Percentiles rank a stretch among this genome's conserved stretches.
Evolutionary conservation across 2,113 vertebrate species (phyloP).

Genomic region (Notechis scutatus): DNA sequence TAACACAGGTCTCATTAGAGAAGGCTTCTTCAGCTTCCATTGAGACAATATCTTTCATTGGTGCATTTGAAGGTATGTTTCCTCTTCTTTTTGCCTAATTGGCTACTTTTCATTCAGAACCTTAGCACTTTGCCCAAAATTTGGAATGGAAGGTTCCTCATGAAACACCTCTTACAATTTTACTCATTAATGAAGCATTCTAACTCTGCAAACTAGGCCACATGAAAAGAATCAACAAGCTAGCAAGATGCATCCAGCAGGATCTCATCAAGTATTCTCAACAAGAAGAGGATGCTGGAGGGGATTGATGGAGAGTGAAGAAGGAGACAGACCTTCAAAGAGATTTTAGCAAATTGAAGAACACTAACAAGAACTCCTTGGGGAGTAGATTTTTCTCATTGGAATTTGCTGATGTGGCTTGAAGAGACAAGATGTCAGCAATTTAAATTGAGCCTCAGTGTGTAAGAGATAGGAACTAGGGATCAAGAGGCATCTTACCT

Average conservation of each 20-base stretch:
- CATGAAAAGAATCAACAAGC: not conserved
- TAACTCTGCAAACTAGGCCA: not conserved
- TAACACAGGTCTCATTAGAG: not conserved
- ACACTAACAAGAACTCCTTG: not conserved
- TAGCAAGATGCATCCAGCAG: not conserved
- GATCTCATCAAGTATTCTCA: not conserved
- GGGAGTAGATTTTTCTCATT: not conserved
- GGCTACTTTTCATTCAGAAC: not conserved
- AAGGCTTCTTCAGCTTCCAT: not conserved
- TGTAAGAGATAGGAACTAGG: not conserved
- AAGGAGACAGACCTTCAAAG: not conserved
- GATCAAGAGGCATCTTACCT: slow-evolving; percentile 62
- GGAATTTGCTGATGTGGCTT: too few species aligned
- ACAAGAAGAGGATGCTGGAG: not conserved
- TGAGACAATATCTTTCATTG: not conserved
- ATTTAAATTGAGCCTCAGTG: not conserved
- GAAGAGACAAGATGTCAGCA: too few species aligned
- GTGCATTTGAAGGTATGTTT: not conserved
- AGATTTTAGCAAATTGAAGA: not conserved
- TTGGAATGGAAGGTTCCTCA: not conserved
- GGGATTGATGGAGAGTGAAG: not conserved
- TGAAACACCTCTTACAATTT: not conserved
- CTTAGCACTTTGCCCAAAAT: not conserved
- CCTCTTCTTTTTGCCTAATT: not conserved
- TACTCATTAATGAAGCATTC: not conserved